Conservation (phyloP, 2,888 invertebrate species). For the Siphlonurus alternatus region DNA sequence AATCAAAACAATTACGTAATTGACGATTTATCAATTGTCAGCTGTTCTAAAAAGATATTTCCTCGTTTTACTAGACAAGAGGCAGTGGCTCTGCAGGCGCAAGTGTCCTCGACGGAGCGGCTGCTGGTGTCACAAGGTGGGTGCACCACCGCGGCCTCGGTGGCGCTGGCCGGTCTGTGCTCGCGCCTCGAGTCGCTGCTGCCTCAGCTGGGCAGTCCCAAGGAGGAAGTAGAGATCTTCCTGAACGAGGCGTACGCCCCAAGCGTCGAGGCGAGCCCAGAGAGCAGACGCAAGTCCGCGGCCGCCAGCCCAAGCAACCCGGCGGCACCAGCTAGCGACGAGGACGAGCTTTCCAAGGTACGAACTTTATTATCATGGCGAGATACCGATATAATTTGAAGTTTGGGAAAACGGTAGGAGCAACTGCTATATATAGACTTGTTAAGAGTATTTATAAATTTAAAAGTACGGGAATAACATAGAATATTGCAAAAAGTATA, state of each 20-base stretch:
- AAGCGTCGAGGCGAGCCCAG: slow-evolving; percentile 48
- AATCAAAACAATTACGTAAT: too few species aligned
- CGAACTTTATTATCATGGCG: too few species aligned
- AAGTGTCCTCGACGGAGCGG: slow-evolving; percentile 42
- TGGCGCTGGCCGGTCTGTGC: slow-evolving; percentile 48
- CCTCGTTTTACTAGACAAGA: slow-evolving; percentile 43
- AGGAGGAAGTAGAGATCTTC: slow-evolving; percentile 47
- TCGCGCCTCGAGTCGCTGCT: slow-evolving; percentile 51
- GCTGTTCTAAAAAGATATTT: too few species aligned
- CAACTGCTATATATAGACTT: too few species aligned
- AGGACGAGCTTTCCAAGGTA: too few species aligned
- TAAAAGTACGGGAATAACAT: too few species aligned
- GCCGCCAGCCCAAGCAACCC: background rate
- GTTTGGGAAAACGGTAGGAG: too few species aligned
- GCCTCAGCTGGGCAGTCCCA: background rate
- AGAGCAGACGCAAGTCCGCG: slow-evolving; percentile 17
- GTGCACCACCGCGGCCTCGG: slow-evolving; percentile 43
- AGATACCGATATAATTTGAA: too few species aligned
- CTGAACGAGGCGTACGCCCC: slow-evolving; percentile 58
- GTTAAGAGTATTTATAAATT: too few species aligned
- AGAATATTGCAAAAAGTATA: too few species aligned
- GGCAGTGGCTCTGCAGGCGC: slow-evolving; percentile 44
- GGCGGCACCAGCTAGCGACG: background rate
- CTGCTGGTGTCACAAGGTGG: slow-evolving; percentile 49
- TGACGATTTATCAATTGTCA: too few species aligned